A percentile compares a stretch with the other conserved stretches of the same genome.
These are phyloP conservation scores for Ctena decussata DNA, from an alignment of 2,888 invertebrate genomes.

Conservation along the genomic window DNA sequence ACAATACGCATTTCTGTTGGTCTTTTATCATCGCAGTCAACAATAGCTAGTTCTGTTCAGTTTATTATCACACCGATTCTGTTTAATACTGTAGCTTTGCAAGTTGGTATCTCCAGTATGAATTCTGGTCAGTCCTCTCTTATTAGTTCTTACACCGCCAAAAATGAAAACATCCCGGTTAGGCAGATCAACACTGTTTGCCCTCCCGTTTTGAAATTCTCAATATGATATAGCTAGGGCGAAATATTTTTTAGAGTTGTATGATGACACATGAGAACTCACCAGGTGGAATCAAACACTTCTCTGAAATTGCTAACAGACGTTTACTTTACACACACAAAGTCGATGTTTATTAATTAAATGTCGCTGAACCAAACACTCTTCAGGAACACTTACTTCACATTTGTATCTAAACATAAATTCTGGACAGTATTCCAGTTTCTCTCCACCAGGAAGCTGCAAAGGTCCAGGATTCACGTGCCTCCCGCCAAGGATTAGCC, in stretches of 20 bases:
- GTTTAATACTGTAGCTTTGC: too few relatives aligned
- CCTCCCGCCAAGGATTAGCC: constrained; percentile 57
- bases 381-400: constrained; percentile 33
- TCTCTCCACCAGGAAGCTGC: constrained; percentile 18
- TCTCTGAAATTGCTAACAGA: constrained; percentile 17
- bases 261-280: not conserved
- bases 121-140: not conserved
- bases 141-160: not conserved
- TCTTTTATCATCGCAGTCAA: too few relatives aligned
- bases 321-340: constrained; percentile 59
- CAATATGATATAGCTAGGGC: too few relatives aligned
- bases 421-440: constrained; percentile 45
- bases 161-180: too few relatives aligned
- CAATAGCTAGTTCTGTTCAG: too few relatives aligned
- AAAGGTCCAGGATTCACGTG: constrained; percentile 44
- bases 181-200: too few relatives aligned
- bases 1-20: too few relatives aligned
- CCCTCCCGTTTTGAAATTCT: too few relatives aligned
- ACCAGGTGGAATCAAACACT: not conserved
- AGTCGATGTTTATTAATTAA: constrained; percentile 30
- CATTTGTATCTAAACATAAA: constrained; percentile 50
- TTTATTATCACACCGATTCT: too few relatives aligned
- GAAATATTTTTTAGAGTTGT: not conserved
- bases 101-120: too few relatives aligned
- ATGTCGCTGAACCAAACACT: constrained; percentile 57